These are phyloP conservation scores for Phaethon lepturus DNA, from an alignment of 2,113 vertebrate species.

Conservation along the genomic window DNA sequence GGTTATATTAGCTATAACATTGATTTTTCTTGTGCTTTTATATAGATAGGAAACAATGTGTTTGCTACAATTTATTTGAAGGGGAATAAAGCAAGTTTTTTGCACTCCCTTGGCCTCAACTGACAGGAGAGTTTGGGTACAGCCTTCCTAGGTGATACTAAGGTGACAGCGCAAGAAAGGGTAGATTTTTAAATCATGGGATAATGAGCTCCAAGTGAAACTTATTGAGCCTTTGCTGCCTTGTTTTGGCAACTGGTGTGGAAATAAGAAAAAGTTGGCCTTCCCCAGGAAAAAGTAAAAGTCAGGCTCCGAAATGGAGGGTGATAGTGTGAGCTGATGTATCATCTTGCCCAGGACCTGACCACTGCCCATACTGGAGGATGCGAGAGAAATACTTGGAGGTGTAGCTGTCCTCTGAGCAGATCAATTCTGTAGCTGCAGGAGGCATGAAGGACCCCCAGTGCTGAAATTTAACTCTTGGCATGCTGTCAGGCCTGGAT, in stretches of 20 bases:
- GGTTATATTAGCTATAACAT: neutral
- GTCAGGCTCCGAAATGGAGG: accelerated
- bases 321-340: neutral
- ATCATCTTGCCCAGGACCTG: neutral
- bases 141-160: neutral
- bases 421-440: neutral
- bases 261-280: neutral
- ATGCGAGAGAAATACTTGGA: neutral
- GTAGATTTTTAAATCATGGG: neutral
- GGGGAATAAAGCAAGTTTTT: neutral
- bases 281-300: neutral
- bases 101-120: neutral
- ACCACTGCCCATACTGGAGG: neutral
- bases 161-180: neutral
- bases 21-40: slow-evolving; percentile 36
- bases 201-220: neutral
- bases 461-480: neutral
- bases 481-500: neutral
- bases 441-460: neutral
- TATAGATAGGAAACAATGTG: neutral
- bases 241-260: neutral
- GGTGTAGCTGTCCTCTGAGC: neutral
- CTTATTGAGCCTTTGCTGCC: neutral
- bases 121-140: neutral
- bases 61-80: slow-evolving; percentile 7